Evolutionary conservation across 2,888 invertebrate genomes (phyloP).

Genomic region (Caenorhabditis virilis): DNA sequence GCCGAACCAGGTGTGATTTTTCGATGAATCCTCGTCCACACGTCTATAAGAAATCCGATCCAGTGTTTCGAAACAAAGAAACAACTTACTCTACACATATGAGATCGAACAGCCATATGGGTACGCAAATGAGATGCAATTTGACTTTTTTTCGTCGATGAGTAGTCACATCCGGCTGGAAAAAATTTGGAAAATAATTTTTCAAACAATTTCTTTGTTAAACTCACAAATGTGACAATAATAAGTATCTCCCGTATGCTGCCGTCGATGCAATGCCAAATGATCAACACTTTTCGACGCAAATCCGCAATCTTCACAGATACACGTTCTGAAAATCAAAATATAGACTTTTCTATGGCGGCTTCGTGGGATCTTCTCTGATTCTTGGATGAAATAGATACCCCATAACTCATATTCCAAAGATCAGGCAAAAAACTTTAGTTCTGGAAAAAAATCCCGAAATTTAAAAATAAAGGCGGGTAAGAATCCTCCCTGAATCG

Average conservation of each 20-base stretch:
- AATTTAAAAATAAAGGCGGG: no score
- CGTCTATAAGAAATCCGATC: no score
- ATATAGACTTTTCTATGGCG: no score
- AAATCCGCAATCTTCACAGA: conserved; percentile 77
- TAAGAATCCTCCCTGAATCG: no score
- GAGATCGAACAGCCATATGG: conserved; percentile 72
- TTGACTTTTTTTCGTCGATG: conserved; percentile 74
- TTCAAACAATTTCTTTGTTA: background rate
- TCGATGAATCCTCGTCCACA: conserved; percentile 76
- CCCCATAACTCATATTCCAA: no score
- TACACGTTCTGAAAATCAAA: no score
- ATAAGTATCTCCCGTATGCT: conserved; percentile 76
- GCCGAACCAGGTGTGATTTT: conserved; percentile 76
- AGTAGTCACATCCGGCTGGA: conserved; percentile 43
- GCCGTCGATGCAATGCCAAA: conserved; percentile 76
- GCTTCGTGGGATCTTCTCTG: no score
- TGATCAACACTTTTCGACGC: conserved; percentile 76
- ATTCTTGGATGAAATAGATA: no score
- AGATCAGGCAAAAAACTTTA: no score
- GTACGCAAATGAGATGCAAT: conserved; percentile 76
- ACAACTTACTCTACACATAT: conserved; percentile 73
- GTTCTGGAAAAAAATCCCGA: no score
- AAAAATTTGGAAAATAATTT: background rate
- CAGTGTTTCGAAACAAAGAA: no score
- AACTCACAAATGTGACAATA: conserved; percentile 71